Evolutionary conservation across 2,888 invertebrate species (phyloP), one percentile per base, ranked within the genome.

Genomic region (Lordiphosa andalusiaca): DNA sequence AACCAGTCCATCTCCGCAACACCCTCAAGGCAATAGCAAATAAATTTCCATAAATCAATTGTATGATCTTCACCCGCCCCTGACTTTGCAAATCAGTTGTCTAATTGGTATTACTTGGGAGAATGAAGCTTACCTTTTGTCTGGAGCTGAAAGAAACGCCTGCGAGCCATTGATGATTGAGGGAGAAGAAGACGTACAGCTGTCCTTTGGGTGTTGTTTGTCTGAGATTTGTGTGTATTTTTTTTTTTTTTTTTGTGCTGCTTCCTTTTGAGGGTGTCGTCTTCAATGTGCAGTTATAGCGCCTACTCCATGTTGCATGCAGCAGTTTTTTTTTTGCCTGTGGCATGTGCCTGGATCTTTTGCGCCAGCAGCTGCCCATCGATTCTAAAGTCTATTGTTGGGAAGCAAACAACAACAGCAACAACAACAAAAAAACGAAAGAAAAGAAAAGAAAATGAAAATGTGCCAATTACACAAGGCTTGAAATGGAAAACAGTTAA

Each of bases 141-240:
- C 9, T 30, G 30, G 49, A 53, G 47, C 42, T 50, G 49, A 63
- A 41, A 46, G 56, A 54, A 53, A 54, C 37, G 67, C 30, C 30
- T 9, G 30, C 30, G 9, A 7, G 30, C 30, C 30, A 30, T 30
- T 9, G 9, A 30, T 9, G 9, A 30, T 30, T 30, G 30, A 30
- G 30, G 30, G 30, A 30, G 30, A 30, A 2, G 7, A 30, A 9
- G 30, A 30, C 48, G 50, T 68, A 78, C 77, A 77, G 83, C 77
- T 77, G 83, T 72, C 80, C 83, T 67, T 60, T 68, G 67, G 80
- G 71, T 81, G 78, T 68, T 66, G 57, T 69, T 73, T 67, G 59
- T 50, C 62, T 21, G 49, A 63, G 78, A 81, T 77, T 81, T 64
- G 67, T 66, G 51, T n/a, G n/a, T n/a, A n/a, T 72, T 65, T 63